These are phyloP conservation scores for Xenotilapia longispinis DNA, from an alignment of 2,113 vertebrate genomes.

Conservation along the genomic window DNA sequence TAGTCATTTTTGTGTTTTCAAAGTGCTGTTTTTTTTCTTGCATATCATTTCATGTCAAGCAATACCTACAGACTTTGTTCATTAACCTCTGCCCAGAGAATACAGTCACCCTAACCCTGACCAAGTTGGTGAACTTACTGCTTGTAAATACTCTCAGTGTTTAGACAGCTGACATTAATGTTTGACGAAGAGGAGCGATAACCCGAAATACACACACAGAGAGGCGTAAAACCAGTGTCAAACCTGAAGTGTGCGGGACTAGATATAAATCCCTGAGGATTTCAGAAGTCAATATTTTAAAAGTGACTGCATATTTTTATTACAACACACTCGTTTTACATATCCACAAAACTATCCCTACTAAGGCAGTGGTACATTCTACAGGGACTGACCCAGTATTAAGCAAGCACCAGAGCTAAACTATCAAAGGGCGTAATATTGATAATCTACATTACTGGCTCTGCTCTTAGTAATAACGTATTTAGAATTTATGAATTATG, in stretches of 20 bases:
- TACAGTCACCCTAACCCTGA: neutral
- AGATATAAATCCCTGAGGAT: neutral
- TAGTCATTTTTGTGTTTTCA: neutral
- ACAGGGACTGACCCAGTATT: neutral
- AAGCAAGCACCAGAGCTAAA: neutral
- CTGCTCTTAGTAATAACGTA: neutral
- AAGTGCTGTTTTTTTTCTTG: neutral
- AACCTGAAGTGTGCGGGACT: neutral
- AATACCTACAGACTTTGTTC: neutral
- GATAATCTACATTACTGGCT: neutral
- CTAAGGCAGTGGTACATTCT: neutral
- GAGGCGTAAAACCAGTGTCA: neutral
- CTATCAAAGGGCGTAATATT: neutral
- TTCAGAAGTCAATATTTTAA: neutral
- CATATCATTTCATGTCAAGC: neutral
- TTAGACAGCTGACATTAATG: neutral
- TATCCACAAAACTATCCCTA: neutral
- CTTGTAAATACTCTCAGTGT: neutral
- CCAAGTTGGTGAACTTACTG: neutral
- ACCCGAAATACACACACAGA: neutral
- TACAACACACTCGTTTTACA: neutral
- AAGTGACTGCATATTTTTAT: neutral
- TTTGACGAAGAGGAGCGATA: neutral
- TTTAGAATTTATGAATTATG: neutral
- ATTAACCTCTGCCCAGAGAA: neutral